phyloP scores from a whole-genome alignment of 2,113 vertebrate species.

The Platanista minor region DNA sequence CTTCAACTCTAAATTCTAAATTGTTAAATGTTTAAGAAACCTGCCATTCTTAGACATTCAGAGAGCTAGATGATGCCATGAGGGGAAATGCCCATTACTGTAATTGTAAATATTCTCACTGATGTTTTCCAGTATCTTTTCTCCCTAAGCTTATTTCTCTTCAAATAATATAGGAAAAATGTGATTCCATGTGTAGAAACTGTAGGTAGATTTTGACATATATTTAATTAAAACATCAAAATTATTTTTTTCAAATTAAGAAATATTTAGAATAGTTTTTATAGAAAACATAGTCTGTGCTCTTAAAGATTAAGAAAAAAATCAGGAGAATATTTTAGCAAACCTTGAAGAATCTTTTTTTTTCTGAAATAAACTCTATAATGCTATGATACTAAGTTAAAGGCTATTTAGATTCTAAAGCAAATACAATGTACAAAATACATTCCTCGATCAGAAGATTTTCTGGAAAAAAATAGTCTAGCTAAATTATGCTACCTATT shows the following conservation, averaged over 20 bases:
- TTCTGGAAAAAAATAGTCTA: conserved; percentile 35
- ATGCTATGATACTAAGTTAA: not conserved
- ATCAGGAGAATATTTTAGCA: not conserved
- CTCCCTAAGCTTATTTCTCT: not conserved
- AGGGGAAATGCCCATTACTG: not conserved
- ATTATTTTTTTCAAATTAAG: not conserved
- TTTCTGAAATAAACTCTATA: not conserved
- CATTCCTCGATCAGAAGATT: conserved; percentile 30
- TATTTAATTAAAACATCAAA: not conserved
- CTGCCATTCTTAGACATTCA: not conserved
- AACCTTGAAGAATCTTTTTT: not conserved
- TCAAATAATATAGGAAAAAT: not conserved
- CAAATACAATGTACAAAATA: not conserved
- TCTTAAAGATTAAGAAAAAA: not conserved
- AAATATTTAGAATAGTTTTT: not conserved
- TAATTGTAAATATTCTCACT: not conserved
- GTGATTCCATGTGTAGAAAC: not conserved
- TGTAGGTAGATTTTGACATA: not conserved
- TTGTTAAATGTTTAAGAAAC: not conserved
- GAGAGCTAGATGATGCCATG: not conserved
- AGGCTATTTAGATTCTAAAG: not conserved
- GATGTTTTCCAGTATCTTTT: not conserved
- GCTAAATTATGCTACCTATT: conserved; percentile 72
- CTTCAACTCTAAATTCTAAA: not conserved
- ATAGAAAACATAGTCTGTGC: not conserved